Conservation (phyloP, 2,113 vertebrate genomes). For the Epinephelus moara region DNA sequence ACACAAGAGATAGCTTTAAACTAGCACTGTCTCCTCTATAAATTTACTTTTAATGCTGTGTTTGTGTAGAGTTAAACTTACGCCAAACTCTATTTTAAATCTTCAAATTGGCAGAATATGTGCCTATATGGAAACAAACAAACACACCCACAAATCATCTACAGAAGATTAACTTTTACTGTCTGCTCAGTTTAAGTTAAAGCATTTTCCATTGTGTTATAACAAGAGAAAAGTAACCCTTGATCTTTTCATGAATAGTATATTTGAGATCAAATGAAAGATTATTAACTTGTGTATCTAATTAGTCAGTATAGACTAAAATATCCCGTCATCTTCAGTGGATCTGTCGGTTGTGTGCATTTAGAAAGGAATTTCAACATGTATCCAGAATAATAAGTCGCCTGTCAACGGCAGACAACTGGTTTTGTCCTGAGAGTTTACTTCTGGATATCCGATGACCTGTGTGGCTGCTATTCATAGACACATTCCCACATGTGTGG, state of each 20-base stretch:
- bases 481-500: constrained; percentile 53
- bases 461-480: constrained; percentile 71
- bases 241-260: not conserved
- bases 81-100: not conserved
- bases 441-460: constrained; percentile 67
- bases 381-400: constrained; percentile 51
- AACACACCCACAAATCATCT: not conserved
- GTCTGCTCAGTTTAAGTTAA: not conserved
- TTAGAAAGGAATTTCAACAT: constrained; percentile 55
- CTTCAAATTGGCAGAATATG: not conserved
- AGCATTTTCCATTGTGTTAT: not conserved
- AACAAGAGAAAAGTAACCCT: not conserved
- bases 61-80: not conserved
- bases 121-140: no score
- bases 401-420: constrained; percentile 73
- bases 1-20: no score
- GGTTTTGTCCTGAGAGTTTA: constrained; percentile 57
- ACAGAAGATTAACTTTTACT: not conserved
- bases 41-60: no score
- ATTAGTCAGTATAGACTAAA: not conserved
- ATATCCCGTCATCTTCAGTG: not conserved
- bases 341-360: not conserved
- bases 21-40: no score
- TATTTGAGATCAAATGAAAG: not conserved
- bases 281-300: not conserved